A percentile compares a stretch with the other conserved stretches of the same genome.
Conservation (phyloP, 2,797 vertebrate species). For the Oryzias dopingdopingensis region DNA sequence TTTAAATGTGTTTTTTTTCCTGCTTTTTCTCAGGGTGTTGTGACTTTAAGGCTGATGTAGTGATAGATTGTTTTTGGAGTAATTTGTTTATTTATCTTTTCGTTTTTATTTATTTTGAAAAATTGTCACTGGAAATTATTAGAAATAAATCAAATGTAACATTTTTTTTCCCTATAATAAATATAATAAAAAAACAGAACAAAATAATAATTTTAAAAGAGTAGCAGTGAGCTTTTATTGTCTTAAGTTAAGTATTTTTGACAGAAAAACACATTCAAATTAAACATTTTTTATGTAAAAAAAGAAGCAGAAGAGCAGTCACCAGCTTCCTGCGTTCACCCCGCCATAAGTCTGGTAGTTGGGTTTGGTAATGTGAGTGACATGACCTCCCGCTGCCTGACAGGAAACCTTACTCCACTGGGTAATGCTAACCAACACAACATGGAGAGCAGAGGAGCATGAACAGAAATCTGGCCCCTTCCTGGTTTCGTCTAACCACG, state of each 20-base stretch:
- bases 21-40: constrained; percentile 3
- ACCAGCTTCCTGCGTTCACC: not conserved
- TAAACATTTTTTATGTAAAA: too few species aligned
- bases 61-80: constrained; percentile 18
- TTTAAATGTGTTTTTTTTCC: constrained; percentile 1
- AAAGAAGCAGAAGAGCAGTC: too few species aligned
- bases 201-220: not conserved
- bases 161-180: not conserved
- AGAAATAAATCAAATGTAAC: not conserved
- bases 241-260: too few species aligned
- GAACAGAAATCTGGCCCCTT: constrained; percentile 30
- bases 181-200: not conserved
- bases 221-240: too few species aligned
- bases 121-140: too few species aligned
- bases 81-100: not conserved
- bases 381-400: constrained; percentile 32
- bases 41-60: not conserved
- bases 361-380: constrained; percentile 58
- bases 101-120: not conserved
- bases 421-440: constrained; percentile 52
- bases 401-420: constrained; percentile 61
- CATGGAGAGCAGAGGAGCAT: constrained; percentile 18
- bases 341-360: too few species aligned
- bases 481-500: constrained; percentile 26
- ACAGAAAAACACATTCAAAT: too few species aligned